A percentile compares a stretch with the other conserved stretches of the same genome.
These are phyloP conservation scores for Sebastes steindachneri DNA, from an alignment of 2,797 vertebrate species.

Conservation along the genomic window DNA sequence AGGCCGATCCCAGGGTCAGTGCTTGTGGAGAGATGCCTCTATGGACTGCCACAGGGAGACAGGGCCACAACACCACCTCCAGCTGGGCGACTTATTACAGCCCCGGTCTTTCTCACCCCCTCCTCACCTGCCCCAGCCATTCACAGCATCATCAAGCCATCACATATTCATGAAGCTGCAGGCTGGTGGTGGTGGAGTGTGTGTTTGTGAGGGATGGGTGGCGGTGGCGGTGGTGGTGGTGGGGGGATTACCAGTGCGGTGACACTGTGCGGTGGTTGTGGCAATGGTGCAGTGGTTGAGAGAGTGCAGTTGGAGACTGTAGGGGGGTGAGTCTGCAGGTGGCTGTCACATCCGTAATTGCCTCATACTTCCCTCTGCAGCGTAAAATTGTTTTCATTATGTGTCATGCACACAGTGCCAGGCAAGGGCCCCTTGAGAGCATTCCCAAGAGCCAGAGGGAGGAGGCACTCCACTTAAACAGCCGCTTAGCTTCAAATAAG, in stretches of 20 bases:
- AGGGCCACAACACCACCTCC: conserved; percentile 95
- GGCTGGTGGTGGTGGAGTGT: conserved; percentile 76
- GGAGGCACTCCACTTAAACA: conserved; percentile 98
- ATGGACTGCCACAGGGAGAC: conserved; percentile 94
- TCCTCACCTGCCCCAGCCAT: conserved; percentile 96
- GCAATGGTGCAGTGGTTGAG: conserved; percentile 61
- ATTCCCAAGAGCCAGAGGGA: conserved; percentile 96
- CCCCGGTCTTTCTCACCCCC: conserved; percentile 90
- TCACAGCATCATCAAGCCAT: conserved; percentile 98
- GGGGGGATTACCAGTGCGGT: conserved; percentile 30
- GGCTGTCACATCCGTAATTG: conserved; percentile 99
- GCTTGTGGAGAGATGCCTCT: conserved; percentile 92
- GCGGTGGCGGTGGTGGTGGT: neutral
- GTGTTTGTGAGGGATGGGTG: conserved; percentile 59
- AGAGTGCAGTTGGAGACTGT: conserved; percentile 70
- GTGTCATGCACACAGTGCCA: conserved; percentile 97
- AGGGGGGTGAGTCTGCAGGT: conserved; percentile 95
- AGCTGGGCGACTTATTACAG: conserved; percentile 98
- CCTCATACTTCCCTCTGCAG: conserved; percentile 95
- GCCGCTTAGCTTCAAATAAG: conserved; percentile 89
- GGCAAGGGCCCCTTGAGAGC: conserved; percentile 93
- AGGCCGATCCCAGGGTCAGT: conserved; percentile 91
- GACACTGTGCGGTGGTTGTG: conserved; percentile 57
- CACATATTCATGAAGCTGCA: conserved; percentile 98
- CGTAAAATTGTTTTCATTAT: conserved; percentile 99